These are phyloP conservation scores for Leptogaster cylindrica DNA, from an alignment of 2,888 invertebrate species.

Conservation along the genomic window DNA sequence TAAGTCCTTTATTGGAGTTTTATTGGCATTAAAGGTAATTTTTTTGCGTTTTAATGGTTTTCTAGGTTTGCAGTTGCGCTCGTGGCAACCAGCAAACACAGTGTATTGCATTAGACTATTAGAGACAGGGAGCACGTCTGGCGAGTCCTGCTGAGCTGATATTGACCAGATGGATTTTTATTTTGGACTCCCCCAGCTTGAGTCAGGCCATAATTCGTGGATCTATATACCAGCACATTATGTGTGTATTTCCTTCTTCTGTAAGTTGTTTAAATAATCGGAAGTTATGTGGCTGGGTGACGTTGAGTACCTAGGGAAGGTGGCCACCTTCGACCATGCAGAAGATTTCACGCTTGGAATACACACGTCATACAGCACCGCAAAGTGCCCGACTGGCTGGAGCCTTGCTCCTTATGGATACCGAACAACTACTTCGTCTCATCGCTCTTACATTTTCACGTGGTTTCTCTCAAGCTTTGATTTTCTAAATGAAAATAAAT, in stretches of 20 bases:
- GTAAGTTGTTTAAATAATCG: not conserved
- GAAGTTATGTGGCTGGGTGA: not conserved
- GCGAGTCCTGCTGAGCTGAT: not conserved
- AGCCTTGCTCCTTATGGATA: slow-evolving; percentile 38
- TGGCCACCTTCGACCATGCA: slow-evolving; percentile 1
- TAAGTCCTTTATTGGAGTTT: slow-evolving; percentile 41
- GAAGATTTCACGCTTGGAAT: slow-evolving; percentile 19
- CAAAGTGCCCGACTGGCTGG: slow-evolving; percentile 47
- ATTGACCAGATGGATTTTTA: slow-evolving; percentile 3
- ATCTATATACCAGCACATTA: not conserved
- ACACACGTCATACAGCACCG: slow-evolving; percentile 33
- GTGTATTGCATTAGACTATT: too few species aligned
- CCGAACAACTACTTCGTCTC: slow-evolving; percentile 7
- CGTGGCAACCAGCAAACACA: not conserved
- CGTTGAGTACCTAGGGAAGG: slow-evolving; percentile 17
- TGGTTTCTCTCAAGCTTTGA: slow-evolving; percentile 43
- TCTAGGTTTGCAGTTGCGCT: slow-evolving; percentile 22
- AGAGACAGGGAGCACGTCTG: slow-evolving; percentile 1
- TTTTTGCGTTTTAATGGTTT: slow-evolving; percentile 41
- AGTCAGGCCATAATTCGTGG: not conserved
- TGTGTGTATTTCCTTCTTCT: not conserved
- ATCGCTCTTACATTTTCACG: slow-evolving; percentile 41
- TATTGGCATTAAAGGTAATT: slow-evolving; percentile 43
- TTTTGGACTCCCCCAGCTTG: not conserved
- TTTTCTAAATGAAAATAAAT: slow-evolving; percentile 46